A percentile compares a stretch with the other conserved stretches of the same genome.
Evolutionary conservation across 1,140 invertebrate species (phyloP).

Genomic region (Olivierus martensii): DNA sequence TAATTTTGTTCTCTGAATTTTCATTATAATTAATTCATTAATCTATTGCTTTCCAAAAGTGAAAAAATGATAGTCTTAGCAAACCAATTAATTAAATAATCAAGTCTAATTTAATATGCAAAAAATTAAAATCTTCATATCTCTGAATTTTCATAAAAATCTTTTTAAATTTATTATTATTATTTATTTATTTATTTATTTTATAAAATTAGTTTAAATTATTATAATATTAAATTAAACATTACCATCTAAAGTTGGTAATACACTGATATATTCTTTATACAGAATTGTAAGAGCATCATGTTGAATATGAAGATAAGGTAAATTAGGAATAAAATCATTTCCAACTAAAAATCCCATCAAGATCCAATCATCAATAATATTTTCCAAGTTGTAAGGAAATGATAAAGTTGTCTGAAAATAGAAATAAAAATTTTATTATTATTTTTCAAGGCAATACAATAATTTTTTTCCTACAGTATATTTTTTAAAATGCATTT

Average conservation of each 20-base stretch:
- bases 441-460: not conserved
- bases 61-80: too few relatives aligned
- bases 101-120: too few relatives aligned
- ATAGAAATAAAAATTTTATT: not conserved
- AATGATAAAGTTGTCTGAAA: slow-evolving; percentile 39
- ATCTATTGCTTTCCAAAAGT: too few relatives aligned
- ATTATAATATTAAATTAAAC: too few relatives aligned
- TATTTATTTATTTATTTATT: too few relatives aligned
- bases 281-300: slow-evolving; percentile 77
- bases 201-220: too few relatives aligned
- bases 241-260: slow-evolving; percentile 64
- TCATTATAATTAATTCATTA: too few relatives aligned
- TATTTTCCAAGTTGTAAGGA: slow-evolving; percentile 54
- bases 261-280: slow-evolving; percentile 67
- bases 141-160: too few relatives aligned
- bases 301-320: slow-evolving; percentile 81
- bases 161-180: too few relatives aligned
- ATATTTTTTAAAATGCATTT: slow-evolving; percentile 1
- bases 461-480: not conserved
- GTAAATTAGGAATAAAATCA: slow-evolving; percentile 91
- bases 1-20: too few relatives aligned
- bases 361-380: slow-evolving; percentile 63
- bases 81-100: too few relatives aligned
- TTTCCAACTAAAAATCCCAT: slow-evolving; percentile 97
- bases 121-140: too few relatives aligned